Base-by-base conservation (phyloP, 2,888 invertebrate species). In the Pollenia labialis region DNA sequence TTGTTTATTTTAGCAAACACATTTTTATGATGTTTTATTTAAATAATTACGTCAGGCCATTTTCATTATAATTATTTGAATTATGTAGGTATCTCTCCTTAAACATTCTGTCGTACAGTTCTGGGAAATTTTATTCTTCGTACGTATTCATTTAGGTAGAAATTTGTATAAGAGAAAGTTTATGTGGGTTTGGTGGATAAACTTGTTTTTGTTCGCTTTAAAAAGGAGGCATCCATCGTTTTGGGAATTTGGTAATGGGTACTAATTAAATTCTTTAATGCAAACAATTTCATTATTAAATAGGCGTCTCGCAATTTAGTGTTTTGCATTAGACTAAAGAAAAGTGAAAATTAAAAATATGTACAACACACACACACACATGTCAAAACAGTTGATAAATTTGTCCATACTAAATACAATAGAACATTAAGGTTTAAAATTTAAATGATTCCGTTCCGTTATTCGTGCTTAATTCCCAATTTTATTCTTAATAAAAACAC, bases 41-140 rank as follows among this genome's bases (percentile, higher is more conserved):
- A 77, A 81, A 66, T 54, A 81, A 85, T 85, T 81, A 79, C 81
- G 66, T 77, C 85, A 81, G 81, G 60, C 58, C 40, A 68, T 56
- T 74, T 74, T 12, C 74, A 16, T 72, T 66, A 40, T 72, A 77
- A 72, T 76, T 81, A 68, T 23, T 64, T 62, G 4, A 60, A 9
- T 68, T 68, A 10, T 52, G 14, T 50, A 50, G 3, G 8, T 64
- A 48, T 71, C 16, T 75, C 66, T 58, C 11, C n/a, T 83, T 23
- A 14, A 58, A 50, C 48, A 32, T 76, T 82, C 16, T 52, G 58
- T 32, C 14, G 50, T n/a, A 42, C 50, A 56, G 23, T 71, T 76
- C 46, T 23, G 8, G 60, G 44, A 58, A 50, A 81, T 64, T 66
- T n/a, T 48, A 18, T 58, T 50, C 6, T 16, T 60, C 32, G 32